Percentiles rank a stretch among this genome's conserved stretches.
These are phyloP conservation scores for Wiebesia pumilae DNA, from an alignment of 1,140 invertebrate species.

Conservation along the genomic window DNA sequence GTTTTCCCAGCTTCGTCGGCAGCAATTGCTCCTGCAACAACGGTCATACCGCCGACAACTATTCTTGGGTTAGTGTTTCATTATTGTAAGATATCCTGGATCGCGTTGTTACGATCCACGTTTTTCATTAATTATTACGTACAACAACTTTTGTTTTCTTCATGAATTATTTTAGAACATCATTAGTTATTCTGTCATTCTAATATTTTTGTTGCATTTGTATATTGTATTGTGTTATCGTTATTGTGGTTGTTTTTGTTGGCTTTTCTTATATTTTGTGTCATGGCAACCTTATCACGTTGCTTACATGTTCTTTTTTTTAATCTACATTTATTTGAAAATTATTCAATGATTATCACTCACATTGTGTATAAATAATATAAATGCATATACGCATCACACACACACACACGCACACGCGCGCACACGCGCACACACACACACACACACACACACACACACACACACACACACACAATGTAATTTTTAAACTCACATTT, in stretches of 20 bases:
- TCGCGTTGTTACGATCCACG: constrained; percentile 5
- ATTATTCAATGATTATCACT: background rate
- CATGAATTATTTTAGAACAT: background rate
- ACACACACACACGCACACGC: no score
- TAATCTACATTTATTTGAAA: background rate
- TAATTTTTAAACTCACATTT: no score
- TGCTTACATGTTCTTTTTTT: constrained; percentile 26
- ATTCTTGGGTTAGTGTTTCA: constrained; percentile 54
- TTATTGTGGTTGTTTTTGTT: constrained; percentile 50
- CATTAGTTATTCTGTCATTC: background rate
- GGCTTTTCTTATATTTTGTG: constrained; percentile 42
- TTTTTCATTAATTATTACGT: constrained; percentile 7
- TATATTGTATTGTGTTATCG: background rate
- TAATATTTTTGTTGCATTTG: background rate
- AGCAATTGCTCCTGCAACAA: constrained; percentile 64
- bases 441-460: no score
- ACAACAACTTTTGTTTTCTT: constrained; percentile 15
- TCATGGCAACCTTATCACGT: constrained; percentile 11
- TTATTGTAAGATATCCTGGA: constrained; percentile 1
- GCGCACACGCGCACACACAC: no score
- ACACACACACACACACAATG: no score
- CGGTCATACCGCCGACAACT: constrained; percentile 66
- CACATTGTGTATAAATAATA: no score
- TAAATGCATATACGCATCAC: no score
- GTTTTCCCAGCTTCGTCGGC: constrained; percentile 71